These are phyloP conservation scores for Bufo gargarizans DNA, from an alignment of 2,113 vertebrate species.

Conservation along the genomic window DNA sequence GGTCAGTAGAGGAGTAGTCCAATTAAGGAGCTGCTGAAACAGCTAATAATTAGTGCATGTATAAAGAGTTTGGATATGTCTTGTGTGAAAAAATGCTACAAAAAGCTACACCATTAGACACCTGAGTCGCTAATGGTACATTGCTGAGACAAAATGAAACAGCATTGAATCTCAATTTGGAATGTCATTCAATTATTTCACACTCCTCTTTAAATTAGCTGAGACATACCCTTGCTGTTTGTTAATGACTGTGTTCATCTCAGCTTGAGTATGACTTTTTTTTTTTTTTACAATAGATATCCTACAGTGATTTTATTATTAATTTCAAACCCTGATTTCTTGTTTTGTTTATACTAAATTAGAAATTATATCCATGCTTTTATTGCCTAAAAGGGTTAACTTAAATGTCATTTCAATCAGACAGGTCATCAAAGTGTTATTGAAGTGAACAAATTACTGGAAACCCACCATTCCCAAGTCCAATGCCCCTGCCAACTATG, in stretches of 20 bases:
- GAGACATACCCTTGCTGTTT: background rate
- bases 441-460: too few relatives aligned
- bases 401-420: too few relatives aligned
- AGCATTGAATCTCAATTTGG: conserved; percentile 38
- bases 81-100: conserved; percentile 37
- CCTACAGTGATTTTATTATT: background rate
- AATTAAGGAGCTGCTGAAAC: conserved; percentile 43
- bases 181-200: conserved; percentile 40
- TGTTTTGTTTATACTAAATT: background rate
- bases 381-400: too few relatives aligned
- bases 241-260: background rate
- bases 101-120: conserved; percentile 43
- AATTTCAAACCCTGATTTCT: background rate
- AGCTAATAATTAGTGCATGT: conserved; percentile 33
- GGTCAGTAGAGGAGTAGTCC: conserved; percentile 45
- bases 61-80: conserved; percentile 37
- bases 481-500: too few relatives aligned
- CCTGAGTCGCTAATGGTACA: conserved; percentile 39
- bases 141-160: conserved; percentile 18
- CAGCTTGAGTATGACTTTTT: background rate
- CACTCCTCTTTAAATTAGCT: conserved; percentile 25
- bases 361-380: background rate
- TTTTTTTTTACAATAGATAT: background rate
- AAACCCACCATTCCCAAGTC: too few relatives aligned
- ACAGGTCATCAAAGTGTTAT: too few relatives aligned